phyloP scores from a whole-genome alignment of 2,113 vertebrate species.

The Lates calcarifer region DNA sequence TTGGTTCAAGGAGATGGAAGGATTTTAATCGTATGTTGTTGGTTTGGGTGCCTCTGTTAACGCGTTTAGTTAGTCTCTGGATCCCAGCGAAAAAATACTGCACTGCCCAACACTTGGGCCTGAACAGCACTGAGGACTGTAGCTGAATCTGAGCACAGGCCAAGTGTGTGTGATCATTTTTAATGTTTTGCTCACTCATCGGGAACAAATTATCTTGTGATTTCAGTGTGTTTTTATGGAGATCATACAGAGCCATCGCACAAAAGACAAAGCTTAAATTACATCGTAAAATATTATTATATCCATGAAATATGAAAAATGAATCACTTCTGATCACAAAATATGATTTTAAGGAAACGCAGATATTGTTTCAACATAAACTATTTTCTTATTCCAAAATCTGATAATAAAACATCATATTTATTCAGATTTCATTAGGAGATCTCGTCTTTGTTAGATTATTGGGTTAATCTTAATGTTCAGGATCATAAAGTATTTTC shows the following conservation, averaged over 20 bases:
- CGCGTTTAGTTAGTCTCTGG: not conserved
- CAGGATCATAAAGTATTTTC: not conserved
- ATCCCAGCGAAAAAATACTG: not conserved
- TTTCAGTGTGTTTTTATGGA: not conserved
- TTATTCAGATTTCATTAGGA: too few species aligned
- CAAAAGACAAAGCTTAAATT: not conserved
- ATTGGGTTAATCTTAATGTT: too few species aligned
- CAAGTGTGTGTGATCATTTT: not conserved
- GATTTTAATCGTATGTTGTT: slow-evolving; percentile 23
- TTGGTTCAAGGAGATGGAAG: slow-evolving; percentile 14
- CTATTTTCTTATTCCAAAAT: too few species aligned
- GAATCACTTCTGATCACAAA: too few species aligned
- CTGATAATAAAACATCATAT: too few species aligned
- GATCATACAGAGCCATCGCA: not conserved
- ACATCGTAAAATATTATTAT: too few species aligned
- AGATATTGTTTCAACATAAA: too few species aligned
- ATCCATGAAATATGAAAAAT: too few species aligned
- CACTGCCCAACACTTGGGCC: not conserved
- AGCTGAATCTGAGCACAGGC: not conserved
- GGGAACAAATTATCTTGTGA: not conserved
- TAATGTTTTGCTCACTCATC: not conserved
- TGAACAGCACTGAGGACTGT: not conserved
- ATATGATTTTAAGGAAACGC: too few species aligned
- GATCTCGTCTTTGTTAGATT: too few species aligned
- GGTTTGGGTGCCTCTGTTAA: slow-evolving; percentile 19